phyloP scores from a whole-genome alignment of 2,113 vertebrate genomes.

The Alaudala cheleensis region DNA sequence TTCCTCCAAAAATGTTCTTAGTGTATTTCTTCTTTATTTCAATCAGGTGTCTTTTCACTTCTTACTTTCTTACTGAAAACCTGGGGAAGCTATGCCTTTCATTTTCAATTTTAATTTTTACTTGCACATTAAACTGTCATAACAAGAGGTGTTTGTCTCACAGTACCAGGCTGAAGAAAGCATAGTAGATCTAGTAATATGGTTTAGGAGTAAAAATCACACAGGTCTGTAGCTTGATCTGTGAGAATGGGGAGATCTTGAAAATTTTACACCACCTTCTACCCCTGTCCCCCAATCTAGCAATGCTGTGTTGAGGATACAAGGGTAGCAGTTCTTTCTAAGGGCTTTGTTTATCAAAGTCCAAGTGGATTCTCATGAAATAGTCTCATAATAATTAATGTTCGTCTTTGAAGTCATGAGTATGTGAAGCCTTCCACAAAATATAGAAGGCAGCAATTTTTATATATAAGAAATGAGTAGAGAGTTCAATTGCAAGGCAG shows the following conservation, averaged over 20 bases:
- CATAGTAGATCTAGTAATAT: background rate
- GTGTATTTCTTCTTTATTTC: background rate
- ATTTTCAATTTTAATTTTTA: background rate
- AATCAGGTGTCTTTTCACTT: background rate
- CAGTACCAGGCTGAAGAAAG: background rate
- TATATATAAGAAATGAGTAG: background rate
- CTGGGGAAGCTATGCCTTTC: background rate
- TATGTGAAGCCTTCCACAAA: background rate
- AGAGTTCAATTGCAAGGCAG: background rate
- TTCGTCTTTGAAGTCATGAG: background rate
- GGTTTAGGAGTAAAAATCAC: background rate
- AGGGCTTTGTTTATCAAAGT: background rate
- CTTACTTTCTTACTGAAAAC: background rate
- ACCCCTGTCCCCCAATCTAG: accelerated
- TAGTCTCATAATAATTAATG: background rate
- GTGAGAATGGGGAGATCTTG: background rate
- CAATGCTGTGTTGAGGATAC: background rate
- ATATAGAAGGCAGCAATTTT: background rate
- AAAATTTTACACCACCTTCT: background rate
- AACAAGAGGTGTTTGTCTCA: background rate
- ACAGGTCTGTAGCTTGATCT: background rate
- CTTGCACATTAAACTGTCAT: background rate
- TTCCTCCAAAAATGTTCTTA: background rate
- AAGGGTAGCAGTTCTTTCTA: background rate
- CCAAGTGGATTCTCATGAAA: background rate